phyloP scores from a whole-genome alignment of 2,797 vertebrate species.

The Coregonus suidteri region DNA sequence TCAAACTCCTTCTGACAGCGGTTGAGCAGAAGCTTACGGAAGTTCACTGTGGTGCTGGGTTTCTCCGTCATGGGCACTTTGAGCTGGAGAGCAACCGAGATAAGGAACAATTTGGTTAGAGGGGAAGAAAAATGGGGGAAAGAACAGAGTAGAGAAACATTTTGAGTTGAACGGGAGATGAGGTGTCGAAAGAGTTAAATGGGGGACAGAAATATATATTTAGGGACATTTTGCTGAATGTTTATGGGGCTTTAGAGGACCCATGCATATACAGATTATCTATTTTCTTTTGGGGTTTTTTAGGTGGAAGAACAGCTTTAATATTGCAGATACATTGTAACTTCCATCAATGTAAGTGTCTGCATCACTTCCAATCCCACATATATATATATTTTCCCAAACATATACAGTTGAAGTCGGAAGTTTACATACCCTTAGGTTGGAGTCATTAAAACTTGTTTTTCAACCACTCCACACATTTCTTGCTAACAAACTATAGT shows the following conservation, averaged over 20 bases:
- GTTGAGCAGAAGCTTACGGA: constrained; percentile 94
- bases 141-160: neutral
- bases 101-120: neutral
- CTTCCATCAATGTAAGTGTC: too few relatives aligned
- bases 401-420: too few relatives aligned
- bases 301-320: too few relatives aligned
- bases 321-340: too few relatives aligned
- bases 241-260: neutral
- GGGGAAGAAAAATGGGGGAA: too few relatives aligned
- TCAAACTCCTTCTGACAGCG: constrained; percentile 99
- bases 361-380: too few relatives aligned
- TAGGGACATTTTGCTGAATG: neutral
- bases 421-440: too few relatives aligned
- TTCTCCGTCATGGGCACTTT: constrained; percentile 96
- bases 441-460: too few relatives aligned
- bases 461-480: too few relatives aligned
- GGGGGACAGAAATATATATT: neutral
- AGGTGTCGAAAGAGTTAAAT: neutral
- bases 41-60: constrained; percentile 91
- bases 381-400: too few relatives aligned
- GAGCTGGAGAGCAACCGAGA: constrained; percentile 73
- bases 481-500: too few relatives aligned
- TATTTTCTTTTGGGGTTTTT: neutral
- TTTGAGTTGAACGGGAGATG: neutral
- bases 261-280: neutral